These are phyloP conservation scores for Remorina albescens DNA, from an alignment of 2,797 vertebrate species.

Conservation along the genomic window DNA sequence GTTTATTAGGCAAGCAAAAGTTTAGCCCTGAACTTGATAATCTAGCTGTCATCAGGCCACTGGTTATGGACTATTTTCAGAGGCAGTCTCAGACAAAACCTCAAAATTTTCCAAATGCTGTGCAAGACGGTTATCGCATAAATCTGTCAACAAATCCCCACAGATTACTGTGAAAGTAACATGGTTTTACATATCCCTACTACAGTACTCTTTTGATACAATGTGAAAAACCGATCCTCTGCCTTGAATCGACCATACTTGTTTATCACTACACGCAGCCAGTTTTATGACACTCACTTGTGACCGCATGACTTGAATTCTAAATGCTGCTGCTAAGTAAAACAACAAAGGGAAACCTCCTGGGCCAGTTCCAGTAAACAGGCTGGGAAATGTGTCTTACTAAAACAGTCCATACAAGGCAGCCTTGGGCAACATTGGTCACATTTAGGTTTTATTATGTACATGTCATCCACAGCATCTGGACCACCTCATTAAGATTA, in stretches of 20 bases:
- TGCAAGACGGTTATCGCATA: conserved; percentile 57
- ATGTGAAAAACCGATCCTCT: conserved; percentile 20
- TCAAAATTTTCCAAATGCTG: conserved; percentile 55
- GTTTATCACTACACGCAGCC: conserved; percentile 20
- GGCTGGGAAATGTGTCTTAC: conserved; percentile 21
- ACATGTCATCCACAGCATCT: conserved; percentile 8
- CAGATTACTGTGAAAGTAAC: conserved; percentile 46
- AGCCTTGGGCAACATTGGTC: background rate
- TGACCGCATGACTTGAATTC: conserved; percentile 31
- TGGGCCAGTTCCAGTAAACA: conserved; percentile 15
- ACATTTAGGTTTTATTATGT: conserved; percentile 18
- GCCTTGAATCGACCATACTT: conserved; percentile 6
- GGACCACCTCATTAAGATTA: conserved; percentile 1
- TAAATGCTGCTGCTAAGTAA: conserved; percentile 30
- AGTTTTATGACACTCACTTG: conserved; percentile 11
- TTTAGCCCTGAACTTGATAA: background rate
- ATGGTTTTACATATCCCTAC: conserved; percentile 24
- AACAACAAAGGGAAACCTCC: conserved; percentile 37
- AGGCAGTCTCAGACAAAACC: conserved; percentile 58
- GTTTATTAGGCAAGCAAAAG: background rate
- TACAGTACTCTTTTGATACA: conserved; percentile 17
- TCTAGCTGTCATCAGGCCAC: conserved; percentile 42
- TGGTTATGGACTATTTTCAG: conserved; percentile 50
- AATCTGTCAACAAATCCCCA: conserved; percentile 61
- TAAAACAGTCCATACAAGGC: conserved; percentile 15